phyloP scores from a whole-genome alignment of 2,888 invertebrate species.

The Pediacus dermestoides region DNA sequence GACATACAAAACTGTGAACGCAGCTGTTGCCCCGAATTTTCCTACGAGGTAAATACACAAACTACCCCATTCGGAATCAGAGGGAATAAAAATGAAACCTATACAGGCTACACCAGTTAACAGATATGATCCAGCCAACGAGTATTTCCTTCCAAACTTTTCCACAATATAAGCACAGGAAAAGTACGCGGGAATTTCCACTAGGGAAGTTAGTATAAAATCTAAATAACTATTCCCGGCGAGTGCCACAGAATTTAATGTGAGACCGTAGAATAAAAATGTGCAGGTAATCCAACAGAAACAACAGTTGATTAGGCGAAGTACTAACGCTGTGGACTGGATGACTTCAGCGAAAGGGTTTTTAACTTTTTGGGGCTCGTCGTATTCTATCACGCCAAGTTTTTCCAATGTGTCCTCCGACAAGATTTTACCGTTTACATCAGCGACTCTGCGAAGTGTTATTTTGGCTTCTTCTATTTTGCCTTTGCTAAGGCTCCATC shows the following conservation, averaged over 20 bases:
- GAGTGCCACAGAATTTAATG: conserved; percentile 71
- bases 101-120: conserved; percentile 61
- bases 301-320: conserved; percentile 62
- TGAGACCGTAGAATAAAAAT: conserved; percentile 77
- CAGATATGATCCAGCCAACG: conserved; percentile 60
- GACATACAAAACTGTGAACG: conserved; percentile 63
- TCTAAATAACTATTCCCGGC: conserved; percentile 74
- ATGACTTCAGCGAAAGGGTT: conserved; percentile 50
- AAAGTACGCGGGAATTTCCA: conserved; percentile 73
- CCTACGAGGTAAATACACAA: conserved; percentile 58
- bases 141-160: conserved; percentile 60
- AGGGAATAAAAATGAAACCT: conserved; percentile 58
- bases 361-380: conserved; percentile 18
- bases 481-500: conserved; percentile 70
- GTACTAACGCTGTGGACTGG: conserved; percentile 53
- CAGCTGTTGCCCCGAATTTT: conserved; percentile 63
- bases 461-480: conserved; percentile 55
- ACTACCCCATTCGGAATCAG: conserved; percentile 53
- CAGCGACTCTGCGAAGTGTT: conserved; percentile 60
- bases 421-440: conserved; percentile 54
- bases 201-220: conserved; percentile 64
- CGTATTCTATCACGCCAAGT: conserved; percentile 23
- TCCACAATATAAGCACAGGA: conserved; percentile 62
- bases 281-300: conserved; percentile 78
- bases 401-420: conserved; percentile 41